Evolutionary conservation across 2,888 invertebrate species (phyloP), one percentile per base, ranked within the genome.

Genomic region (Pollenia angustigena): DNA sequence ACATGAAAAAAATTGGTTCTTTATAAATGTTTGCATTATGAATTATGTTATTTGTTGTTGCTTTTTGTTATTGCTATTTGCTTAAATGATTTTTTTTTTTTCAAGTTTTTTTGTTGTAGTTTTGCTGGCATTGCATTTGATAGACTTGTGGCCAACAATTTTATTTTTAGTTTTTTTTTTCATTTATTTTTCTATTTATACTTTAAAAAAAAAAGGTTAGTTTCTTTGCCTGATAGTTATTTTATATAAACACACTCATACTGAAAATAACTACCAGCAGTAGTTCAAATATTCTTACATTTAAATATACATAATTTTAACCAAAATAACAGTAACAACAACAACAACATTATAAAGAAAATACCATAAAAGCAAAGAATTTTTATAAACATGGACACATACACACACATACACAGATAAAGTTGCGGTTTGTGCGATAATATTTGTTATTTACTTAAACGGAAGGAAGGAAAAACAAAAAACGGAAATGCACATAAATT

Each of bases 401-500:
- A 32, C 4, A 72, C 40, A 72, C 14, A 72, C 42, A 12, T 44
- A 69, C 50, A 56, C 50, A 66, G 48, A 82, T 78, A 72, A 85
- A 81, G 75, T 81, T 87, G 87, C 76, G 87, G 90, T 89, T 87
- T 89, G 88, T 89, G 90, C 92, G 91, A 92, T 92, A 92, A 92
- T 92, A 92, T 92, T 92, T 92, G 92, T 92, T 92, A 91, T 92
- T 92, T 92, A 90, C 91, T 91, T 90, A 89, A 89, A 88, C 92
- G 92, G 92, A 92, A 92, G 91, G 91, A 91, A 91, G 85, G 80
- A 87, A 85, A 84, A 88, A 80, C 84, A 84, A 88, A 89, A 91
- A 90, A 91, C 91, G 92, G 92, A 92, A 92, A 91, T 92, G 91
- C 91, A 92, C 91, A 92, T 92, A 92, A 92, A 92, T 92, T 91